A percentile compares a stretch with the other conserved stretches of the same genome.
These are phyloP conservation scores for Hemiscyllium ocellatum DNA, from an alignment of 2,113 vertebrate genomes.

Conservation along the genomic window DNA sequence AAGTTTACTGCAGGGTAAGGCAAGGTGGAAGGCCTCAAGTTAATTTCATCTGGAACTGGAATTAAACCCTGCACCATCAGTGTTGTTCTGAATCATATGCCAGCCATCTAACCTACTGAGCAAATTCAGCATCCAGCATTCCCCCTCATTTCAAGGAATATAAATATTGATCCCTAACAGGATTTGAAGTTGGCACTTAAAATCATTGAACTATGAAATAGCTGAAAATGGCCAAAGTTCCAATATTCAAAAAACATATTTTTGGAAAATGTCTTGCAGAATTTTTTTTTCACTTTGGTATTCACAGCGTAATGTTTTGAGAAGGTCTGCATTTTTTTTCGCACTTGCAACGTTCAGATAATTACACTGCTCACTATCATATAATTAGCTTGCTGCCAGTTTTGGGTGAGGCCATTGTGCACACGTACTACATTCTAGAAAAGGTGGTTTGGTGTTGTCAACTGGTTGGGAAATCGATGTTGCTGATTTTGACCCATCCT, in stretches of 20 bases:
- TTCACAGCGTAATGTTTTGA: not conserved
- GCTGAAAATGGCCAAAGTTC: not conserved
- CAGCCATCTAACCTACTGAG: not conserved
- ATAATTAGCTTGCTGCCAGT: not conserved
- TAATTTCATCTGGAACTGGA: not conserved
- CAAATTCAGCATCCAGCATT: not conserved
- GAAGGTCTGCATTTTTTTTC: not conserved
- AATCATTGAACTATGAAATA: not conserved
- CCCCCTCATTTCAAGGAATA: not conserved
- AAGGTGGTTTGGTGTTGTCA: not conserved
- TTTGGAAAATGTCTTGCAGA: not conserved
- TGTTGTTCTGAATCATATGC: not conserved
- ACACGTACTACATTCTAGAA: not conserved
- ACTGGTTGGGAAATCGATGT: not conserved
- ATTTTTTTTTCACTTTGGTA: not conserved
- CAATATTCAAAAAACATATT: not conserved
- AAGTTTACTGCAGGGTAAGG: not conserved
- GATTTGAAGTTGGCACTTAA: not conserved
- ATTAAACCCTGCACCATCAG: not conserved
- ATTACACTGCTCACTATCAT: not conserved
- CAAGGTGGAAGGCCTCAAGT: not conserved
- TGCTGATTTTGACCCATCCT: not conserved
- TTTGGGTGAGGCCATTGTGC: not conserved
- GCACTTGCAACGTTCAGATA: not conserved
- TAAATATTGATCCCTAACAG: not conserved